phyloP scores from a whole-genome alignment of 2,113 vertebrate species.

The Osmerus mordax region DNA sequence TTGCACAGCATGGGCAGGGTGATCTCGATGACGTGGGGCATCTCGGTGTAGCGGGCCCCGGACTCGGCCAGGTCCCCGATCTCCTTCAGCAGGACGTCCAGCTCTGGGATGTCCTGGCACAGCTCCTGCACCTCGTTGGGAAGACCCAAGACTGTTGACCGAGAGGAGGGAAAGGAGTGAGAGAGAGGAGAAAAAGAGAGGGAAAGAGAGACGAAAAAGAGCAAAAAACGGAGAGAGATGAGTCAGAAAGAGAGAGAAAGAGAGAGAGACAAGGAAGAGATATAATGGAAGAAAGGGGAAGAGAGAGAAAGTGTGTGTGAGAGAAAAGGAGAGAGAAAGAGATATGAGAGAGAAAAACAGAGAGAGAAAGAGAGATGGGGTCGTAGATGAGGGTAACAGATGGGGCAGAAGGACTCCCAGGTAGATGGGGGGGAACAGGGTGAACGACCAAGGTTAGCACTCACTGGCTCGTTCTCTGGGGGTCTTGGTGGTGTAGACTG shows the following conservation, averaged over 20 bases:
- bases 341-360: background rate
- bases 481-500: slow-evolving; percentile 94
- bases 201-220: background rate
- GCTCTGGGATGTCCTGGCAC: slow-evolving; percentile 87
- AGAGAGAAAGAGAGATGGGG: slow-evolving; percentile 4
- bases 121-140: slow-evolving; percentile 88
- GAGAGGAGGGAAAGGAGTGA: background rate
- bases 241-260: background rate
- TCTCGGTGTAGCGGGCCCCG: slow-evolving; percentile 91
- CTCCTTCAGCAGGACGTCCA: slow-evolving; percentile 82
- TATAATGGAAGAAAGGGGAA: too few species aligned
- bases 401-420: too few species aligned
- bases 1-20: slow-evolving; percentile 94
- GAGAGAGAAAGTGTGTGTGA: background rate
- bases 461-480: slow-evolving; percentile 87
- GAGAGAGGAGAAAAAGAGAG: background rate
- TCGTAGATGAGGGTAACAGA: too few species aligned
- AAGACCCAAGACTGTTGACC: slow-evolving; percentile 79
- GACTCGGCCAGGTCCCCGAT: slow-evolving; percentile 91
- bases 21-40: slow-evolving; percentile 95
- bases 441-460: slow-evolving; percentile 35
- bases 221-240: background rate
- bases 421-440: too few species aligned
- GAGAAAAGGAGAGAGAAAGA: background rate
- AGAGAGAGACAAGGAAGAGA: too few species aligned